Base-by-base conservation (phyloP, 1,140 invertebrate genomes). In the Popillia japonica region DNA sequence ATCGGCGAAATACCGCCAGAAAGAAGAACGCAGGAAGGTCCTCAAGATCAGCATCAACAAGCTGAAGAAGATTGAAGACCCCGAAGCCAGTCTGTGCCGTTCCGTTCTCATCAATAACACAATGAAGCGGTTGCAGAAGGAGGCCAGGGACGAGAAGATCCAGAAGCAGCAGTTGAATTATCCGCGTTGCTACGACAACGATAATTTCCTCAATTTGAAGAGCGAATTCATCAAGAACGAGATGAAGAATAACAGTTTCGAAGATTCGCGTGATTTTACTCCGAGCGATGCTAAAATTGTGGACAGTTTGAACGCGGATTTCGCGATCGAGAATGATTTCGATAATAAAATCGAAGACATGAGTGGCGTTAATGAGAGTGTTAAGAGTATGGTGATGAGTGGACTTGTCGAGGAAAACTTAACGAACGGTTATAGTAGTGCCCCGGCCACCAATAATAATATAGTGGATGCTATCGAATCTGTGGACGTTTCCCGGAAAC, bases 61-160 rank as follows among this genome's bases (percentile, higher is more conserved):
- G 87, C 86, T 97, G 80, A 92, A 95, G 81, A 92, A 93, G 78
- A 97, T 97, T 83, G 96, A 97, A 83, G 95, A 97, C 82, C 95
- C 95, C 0, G 96, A 96, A 84, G 91, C 93, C 14, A 96, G 95
- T 83, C 87, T 97, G 3, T 90, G 94, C 17, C 89, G 95, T 73
- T 96, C 95, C 40, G 95, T 97, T 3, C 92, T 96, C 80, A 96
- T 97, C 83, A 97, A 96, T 86, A 98, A 98, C 84, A 96, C 95
- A 0, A 93, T 96, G 85, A 95, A 93, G 85, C 90, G 94, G 75
- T 88, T 98, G 72, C 96, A 96, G 86, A 91, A 93, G 74, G 95
- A 97, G 83, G 92, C 94, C 77, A 88, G 94, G 20, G 93, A 94
- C 77, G 95, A 96, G 84, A 91, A 94, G 83, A 79, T 83, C 22